Evolutionary conservation across 2,113 vertebrate genomes (phyloP), one percentile per base, ranked within the genome.

Genomic region (Semicossyphus pulcher): DNA sequence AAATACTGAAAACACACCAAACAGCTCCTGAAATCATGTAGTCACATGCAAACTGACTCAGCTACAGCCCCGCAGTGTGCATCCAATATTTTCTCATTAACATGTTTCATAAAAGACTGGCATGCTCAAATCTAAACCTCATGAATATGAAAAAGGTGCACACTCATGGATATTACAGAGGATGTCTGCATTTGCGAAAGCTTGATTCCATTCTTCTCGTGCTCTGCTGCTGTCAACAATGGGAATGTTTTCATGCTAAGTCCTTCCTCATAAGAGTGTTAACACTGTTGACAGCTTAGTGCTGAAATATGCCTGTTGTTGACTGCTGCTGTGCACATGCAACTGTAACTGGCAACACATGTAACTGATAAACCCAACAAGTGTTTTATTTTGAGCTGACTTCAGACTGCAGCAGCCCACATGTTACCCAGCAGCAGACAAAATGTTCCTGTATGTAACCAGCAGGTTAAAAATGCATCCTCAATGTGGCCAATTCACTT

Each of bases 141-240:
- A 84, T 85, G 58, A 85, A 87, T 85, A 79, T 89, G 68, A 87
- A 85, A 83, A 73, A 58, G 60, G 26, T 57, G 41, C 59, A 60
- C 39, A 57, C 49, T 72, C 36, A 37, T 51, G 60, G 69, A 76
- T 79, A 79, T 76, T 76, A 73, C 28, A 32, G 34, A 67, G 32
- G 36, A 52, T 65, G 62, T 72, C 77, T 77, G 56, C 67, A 67
- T 67, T n/a, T 67, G 63, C 60, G 73, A 76, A 69, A 47, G 8
- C 21, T 16, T 75, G 49, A 79, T 86, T 88, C 75, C 77, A 69
- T 75, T 47, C 23, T 16, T 68, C 66, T 80, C 70, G 42, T 72
- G 48, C 32, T 32, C 7, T 21, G 32, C 68, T 41, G 63, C 67
- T 66, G 66, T 47, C 51, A 68, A 83, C 79, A 85, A 65, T 32